Evolutionary conservation across 2,113 vertebrate species (phyloP).

Genomic region (Paralichthys olivaceus): DNA sequence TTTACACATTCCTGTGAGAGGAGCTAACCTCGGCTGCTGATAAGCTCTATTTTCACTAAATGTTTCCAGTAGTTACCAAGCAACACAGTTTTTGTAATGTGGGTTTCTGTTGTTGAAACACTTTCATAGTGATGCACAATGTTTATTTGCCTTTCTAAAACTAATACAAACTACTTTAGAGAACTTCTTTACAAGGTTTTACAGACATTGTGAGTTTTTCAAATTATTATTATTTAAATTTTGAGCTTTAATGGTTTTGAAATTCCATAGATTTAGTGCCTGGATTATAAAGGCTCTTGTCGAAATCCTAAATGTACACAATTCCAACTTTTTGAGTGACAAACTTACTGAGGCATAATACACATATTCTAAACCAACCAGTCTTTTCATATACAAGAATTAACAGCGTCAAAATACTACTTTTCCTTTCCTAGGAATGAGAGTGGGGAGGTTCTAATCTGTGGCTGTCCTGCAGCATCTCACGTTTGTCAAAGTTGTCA

Average conservation of each 20-base stretch:
- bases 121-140: background rate
- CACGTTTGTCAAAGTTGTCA: no score
- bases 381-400: background rate
- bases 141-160: background rate
- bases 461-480: no score
- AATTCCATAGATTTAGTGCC: background rate
- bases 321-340: background rate
- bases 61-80: background rate
- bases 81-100: background rate
- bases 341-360: background rate
- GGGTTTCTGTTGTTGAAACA: background rate
- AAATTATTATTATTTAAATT: background rate
- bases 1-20: conserved; percentile 45
- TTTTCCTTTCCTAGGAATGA: no score
- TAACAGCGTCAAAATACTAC: no score
- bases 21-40: conserved; percentile 31
- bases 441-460: no score
- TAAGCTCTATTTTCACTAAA: background rate
- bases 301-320: background rate
- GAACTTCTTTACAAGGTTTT: background rate
- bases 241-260: background rate
- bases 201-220: no score
- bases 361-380: no score
- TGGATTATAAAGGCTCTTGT: background rate
- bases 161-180: background rate